Percentiles rank a stretch among this genome's conserved stretches.
phyloP scores from a whole-genome alignment of 2,888 invertebrate species.

The Chloroclysta siterata region DNA sequence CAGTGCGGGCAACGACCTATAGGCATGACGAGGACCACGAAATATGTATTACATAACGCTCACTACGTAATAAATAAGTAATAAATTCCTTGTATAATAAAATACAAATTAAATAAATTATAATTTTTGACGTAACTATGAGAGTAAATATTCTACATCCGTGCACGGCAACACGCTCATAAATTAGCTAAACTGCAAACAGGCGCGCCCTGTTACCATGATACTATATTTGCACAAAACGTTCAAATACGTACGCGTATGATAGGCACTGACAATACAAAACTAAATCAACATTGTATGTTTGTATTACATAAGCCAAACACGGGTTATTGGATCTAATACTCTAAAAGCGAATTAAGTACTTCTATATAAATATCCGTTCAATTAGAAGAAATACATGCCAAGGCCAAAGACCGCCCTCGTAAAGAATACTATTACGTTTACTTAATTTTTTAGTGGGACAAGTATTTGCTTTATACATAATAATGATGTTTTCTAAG shows the following conservation, averaged over 20 bases:
- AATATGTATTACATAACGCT: conserved; percentile 46
- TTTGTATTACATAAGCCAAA: conserved; percentile 73
- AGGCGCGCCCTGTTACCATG: conserved; percentile 68
- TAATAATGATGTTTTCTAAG: background rate
- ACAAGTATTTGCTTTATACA: background rate
- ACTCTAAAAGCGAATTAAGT: conserved; percentile 46
- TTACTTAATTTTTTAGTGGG: background rate
- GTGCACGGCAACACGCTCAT: conserved; percentile 64
- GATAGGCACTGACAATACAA: conserved; percentile 53
- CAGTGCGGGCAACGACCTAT: conserved; percentile 60
- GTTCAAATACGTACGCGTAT: conserved; percentile 55
- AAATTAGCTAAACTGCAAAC: conserved; percentile 65
- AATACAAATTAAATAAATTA: conserved; percentile 45
- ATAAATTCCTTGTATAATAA: conserved; percentile 30
- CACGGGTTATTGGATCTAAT: conserved; percentile 65
- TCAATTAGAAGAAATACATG: conserved; percentile 34
- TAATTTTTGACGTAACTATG: conserved; percentile 56
- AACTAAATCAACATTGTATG: conserved; percentile 61
- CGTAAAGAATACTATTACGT: conserved; percentile 10
- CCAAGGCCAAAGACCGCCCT: conserved; percentile 14
- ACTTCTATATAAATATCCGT: conserved; percentile 60
- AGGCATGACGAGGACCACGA: conserved; percentile 41
- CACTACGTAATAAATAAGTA: conserved; percentile 27
- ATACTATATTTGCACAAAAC: conserved; percentile 53
- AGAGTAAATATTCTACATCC: conserved; percentile 60